Conservation (phyloP, 2,797 vertebrate genomes). For the Anguilla obscura region DNA sequence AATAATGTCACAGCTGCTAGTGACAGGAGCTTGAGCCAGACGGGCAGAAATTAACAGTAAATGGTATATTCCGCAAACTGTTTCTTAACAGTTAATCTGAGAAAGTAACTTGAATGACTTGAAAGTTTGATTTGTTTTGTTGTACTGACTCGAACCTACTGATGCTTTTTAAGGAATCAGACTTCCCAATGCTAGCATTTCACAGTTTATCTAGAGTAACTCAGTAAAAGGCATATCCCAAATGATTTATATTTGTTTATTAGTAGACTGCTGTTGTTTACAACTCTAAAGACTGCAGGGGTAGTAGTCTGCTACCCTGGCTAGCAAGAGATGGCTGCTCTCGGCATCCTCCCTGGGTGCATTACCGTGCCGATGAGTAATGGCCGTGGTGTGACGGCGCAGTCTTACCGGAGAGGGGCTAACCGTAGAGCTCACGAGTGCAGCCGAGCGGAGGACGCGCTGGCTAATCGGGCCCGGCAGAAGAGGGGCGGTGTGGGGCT, state of each 20-base stretch:
- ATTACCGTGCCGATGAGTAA: conserved; percentile 36
- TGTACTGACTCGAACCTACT: too few relatives aligned
- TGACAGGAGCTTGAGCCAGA: too few relatives aligned
- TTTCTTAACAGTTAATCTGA: too few relatives aligned
- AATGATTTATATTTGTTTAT: neutral
- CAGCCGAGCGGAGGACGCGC: conserved; percentile 43
- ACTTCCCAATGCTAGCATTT: neutral
- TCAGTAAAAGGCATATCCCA: neutral
- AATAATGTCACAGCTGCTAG: too few relatives aligned
- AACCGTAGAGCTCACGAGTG: neutral
- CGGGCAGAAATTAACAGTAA: too few relatives aligned
- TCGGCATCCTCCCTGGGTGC: conserved; percentile 27
- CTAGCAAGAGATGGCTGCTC: conserved; percentile 31
- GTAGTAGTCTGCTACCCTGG: conserved; percentile 22
- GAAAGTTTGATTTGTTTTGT: too few relatives aligned
- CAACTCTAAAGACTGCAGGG: conserved; percentile 38
- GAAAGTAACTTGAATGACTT: too few relatives aligned
- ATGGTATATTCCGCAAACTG: too few relatives aligned
- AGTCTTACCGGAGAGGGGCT: conserved; percentile 37
- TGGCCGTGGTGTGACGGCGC: conserved; percentile 43
- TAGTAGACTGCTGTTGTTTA: conserved; percentile 36
- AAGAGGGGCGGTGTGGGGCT: neutral
- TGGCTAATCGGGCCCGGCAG: conserved; percentile 18
- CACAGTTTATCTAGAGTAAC: neutral
- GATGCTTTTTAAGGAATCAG: too few relatives aligned